These are phyloP conservation scores for Rhyacophila brunnea DNA, from an alignment of 1,140 invertebrate species.

Conservation along the genomic window DNA sequence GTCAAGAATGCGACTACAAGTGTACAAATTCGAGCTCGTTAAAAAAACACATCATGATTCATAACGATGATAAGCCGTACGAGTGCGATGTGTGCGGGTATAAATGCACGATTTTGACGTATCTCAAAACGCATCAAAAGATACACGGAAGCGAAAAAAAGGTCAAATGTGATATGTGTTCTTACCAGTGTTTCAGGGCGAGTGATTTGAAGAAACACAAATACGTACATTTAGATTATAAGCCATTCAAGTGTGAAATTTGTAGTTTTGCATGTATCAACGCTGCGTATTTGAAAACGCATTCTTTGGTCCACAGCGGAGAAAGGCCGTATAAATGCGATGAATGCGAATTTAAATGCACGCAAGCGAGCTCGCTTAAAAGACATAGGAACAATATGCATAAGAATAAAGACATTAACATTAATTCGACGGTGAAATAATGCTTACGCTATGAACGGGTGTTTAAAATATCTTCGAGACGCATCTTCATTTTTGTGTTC, in stretches of 20 bases:
- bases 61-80: slow-evolving; percentile 9
- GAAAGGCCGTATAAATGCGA: slow-evolving; percentile 8
- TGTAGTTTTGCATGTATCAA: slow-evolving; percentile 8
- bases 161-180: slow-evolving; percentile 8
- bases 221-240: slow-evolving; percentile 1
- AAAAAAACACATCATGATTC: slow-evolving; percentile 5
- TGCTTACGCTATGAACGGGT: too few relatives aligned
- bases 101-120: slow-evolving; percentile 1
- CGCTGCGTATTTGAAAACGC: slow-evolving; percentile 5
- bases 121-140: slow-evolving; percentile 9
- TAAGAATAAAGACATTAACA: too few relatives aligned
- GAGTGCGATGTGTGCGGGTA: slow-evolving; percentile 2
- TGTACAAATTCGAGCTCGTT: not conserved
- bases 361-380: slow-evolving; percentile 1
- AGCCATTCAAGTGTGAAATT: not conserved
- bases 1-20: slow-evolving; percentile 10
- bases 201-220: slow-evolving; percentile 4
- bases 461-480: too few relatives aligned
- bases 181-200: not conserved
- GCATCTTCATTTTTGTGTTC: too few relatives aligned
- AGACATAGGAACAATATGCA: too few relatives aligned
- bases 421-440: too few relatives aligned
- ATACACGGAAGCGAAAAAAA: slow-evolving; percentile 3
- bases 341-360: slow-evolving; percentile 9
- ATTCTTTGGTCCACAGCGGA: slow-evolving; percentile 8